phyloP scores from a whole-genome alignment of 2,888 invertebrate genomes.

The Hyalella azteca region DNA sequence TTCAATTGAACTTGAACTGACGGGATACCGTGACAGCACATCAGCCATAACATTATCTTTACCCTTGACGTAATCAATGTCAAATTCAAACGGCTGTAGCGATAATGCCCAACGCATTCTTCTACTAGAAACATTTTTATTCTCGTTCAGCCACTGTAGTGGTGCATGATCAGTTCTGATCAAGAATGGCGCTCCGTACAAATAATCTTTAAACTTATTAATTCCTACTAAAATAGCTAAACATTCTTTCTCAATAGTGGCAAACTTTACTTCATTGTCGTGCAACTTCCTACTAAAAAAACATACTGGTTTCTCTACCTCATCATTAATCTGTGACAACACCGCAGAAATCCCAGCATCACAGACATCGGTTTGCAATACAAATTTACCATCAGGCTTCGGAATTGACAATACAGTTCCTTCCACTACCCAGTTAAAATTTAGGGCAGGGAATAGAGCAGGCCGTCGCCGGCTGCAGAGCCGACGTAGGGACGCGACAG shows the following conservation, averaged over 20 bases:
- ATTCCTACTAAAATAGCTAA: neutral
- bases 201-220: neutral
- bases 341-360: neutral
- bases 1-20: no score
- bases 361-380: neutral
- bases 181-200: neutral
- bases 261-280: neutral
- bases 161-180: neutral
- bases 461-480: no score
- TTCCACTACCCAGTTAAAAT: no score
- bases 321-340: neutral
- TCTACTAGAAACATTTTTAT: neutral
- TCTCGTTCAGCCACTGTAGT: neutral
- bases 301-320: neutral
- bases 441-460: no score
- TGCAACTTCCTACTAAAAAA: neutral
- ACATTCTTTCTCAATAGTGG: neutral
- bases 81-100: neutral
- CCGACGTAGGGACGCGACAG: no score
- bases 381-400: neutral
- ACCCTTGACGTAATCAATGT: neutral
- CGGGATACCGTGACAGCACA: neutral
- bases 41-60: neutral
- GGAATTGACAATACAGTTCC: no score
- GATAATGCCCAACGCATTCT: neutral